Evolutionary conservation across 2,797 vertebrate species (phyloP).

Genomic region (Acestrorhynchus altus): DNA sequence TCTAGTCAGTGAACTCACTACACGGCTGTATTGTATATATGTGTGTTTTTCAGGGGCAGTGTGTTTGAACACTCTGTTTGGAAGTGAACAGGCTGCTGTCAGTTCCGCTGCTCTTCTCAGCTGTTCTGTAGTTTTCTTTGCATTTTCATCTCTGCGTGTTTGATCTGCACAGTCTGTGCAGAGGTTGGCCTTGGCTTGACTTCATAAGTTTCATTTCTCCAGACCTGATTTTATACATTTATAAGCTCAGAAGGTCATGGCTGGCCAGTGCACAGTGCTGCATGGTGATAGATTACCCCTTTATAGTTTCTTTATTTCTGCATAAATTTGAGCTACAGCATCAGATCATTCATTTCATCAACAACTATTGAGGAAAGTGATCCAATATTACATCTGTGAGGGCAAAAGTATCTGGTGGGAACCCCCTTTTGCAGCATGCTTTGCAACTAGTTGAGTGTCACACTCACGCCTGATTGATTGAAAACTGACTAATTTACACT

Average conservation of each 20-base stretch:
- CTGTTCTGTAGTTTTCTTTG: not conserved
- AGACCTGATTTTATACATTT: not conserved
- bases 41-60: conserved; percentile 24
- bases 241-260: not conserved
- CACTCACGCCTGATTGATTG: no score
- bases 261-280: not conserved
- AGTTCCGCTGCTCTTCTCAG: not conserved
- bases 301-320: no score
- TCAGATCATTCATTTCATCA: no score
- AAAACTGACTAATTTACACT: no score
- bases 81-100: not conserved
- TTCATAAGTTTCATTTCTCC: not conserved
- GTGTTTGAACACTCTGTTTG: not conserved
- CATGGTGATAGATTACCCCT: no score
- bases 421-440: no score
- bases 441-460: no score
- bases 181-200: not conserved
- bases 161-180: not conserved
- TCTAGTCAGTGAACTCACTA: conserved; percentile 14
- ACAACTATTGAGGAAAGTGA: no score
- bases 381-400: no score
- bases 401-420: no score
- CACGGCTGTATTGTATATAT: conserved; percentile 13
- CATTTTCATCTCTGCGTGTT: not conserved
- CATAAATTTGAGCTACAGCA: no score